These are phyloP conservation scores for Stegana nigrithorax DNA, from an alignment of 2,888 invertebrate genomes.

Conservation along the genomic window DNA sequence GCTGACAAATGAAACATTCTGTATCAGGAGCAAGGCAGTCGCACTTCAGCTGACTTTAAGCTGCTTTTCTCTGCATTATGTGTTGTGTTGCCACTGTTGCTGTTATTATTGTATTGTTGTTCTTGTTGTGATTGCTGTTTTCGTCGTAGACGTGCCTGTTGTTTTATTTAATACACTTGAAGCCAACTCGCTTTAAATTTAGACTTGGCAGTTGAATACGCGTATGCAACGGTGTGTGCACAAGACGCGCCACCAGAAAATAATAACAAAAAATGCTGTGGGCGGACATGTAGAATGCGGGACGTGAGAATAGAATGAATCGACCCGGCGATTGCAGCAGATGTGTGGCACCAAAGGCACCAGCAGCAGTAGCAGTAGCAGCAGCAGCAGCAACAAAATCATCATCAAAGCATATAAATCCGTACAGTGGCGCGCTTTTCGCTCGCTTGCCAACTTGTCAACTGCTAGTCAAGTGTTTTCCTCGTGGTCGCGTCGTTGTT, in stretches of 20 bases:
- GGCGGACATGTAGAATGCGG: neutral
- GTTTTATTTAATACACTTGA: neutral
- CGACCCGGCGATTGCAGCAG: neutral
- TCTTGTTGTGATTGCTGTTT: neutral
- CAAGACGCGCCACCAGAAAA: no score
- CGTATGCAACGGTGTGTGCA: no score
- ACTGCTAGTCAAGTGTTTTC: conserved; percentile 19
- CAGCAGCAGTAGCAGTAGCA: neutral
- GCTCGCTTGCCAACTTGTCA: conserved; percentile 22
- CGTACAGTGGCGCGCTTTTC: neutral
- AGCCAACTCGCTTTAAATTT: conserved; percentile 13
- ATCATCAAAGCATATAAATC: neutral
- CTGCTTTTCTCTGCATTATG: neutral
- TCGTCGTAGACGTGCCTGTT: no score
- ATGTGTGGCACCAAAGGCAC: conserved; percentile 7
- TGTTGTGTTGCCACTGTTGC: no score
- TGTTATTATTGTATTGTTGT: no score
- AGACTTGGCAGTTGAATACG: conserved; percentile 17
- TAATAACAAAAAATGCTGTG: no score
- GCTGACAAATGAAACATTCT: neutral
- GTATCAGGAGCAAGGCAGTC: no score
- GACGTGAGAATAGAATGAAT: no score
- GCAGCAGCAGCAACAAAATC: neutral
- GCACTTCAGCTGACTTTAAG: no score
- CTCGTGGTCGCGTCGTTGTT: neutral